Conservation (phyloP, 2,888 invertebrate species). For the Caradrina clavipalpis region DNA sequence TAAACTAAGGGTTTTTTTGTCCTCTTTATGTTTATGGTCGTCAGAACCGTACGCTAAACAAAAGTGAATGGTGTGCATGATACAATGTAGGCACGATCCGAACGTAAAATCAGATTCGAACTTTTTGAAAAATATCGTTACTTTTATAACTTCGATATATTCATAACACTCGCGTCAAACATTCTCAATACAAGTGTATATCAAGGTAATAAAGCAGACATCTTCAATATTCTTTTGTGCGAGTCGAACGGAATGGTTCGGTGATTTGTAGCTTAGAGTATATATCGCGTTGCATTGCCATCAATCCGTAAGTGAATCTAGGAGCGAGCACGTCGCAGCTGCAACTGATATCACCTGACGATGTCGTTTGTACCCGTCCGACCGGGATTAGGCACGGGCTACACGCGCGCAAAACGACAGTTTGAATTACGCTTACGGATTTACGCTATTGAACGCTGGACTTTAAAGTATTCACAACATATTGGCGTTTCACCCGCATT, state of each 20-base stretch:
- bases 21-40: slow-evolving; percentile 51
- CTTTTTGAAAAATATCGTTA: slow-evolving; percentile 28
- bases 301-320: slow-evolving; percentile 86
- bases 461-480: slow-evolving; percentile 60
- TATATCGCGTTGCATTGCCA: slow-evolving; percentile 82
- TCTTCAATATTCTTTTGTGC: slow-evolving; percentile 67
- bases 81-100: slow-evolving; percentile 34
- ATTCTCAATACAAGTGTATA: slow-evolving; percentile 46
- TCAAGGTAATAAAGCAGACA: slow-evolving; percentile 54
- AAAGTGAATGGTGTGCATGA: slow-evolving; percentile 47
- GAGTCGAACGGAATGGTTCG: slow-evolving; percentile 63
- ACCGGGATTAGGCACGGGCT: slow-evolving; percentile 76
- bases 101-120: slow-evolving; percentile 40
- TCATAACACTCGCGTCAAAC: slow-evolving; percentile 38
- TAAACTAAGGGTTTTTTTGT: slow-evolving; percentile 54
- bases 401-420: slow-evolving; percentile 74
- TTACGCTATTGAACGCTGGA: slow-evolving; percentile 63
- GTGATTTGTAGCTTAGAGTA: slow-evolving; percentile 75
- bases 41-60: slow-evolving; percentile 53
- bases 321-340: slow-evolving; percentile 78
- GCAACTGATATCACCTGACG: slow-evolving; percentile 85
- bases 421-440: slow-evolving; percentile 76
- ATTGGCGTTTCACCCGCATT: slow-evolving; percentile 38
- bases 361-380: slow-evolving; percentile 84
- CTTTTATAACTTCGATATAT: slow-evolving; percentile 36